Evolutionary conservation across 1,140 invertebrate species (phyloP).

Genomic region (Drosophila malerkotliana): DNA sequence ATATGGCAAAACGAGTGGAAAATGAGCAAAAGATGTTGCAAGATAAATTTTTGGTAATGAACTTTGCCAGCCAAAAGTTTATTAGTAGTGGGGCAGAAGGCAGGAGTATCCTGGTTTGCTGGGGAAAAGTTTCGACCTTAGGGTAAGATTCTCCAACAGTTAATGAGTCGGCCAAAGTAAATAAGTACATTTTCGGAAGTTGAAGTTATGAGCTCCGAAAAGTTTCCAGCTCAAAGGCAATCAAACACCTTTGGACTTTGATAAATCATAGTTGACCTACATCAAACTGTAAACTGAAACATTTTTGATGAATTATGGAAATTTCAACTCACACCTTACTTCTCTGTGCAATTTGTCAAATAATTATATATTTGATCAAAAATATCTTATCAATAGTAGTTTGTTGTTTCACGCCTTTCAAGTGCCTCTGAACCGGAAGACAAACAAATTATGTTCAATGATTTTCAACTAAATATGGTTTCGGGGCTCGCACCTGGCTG

Average conservation of each 20-base stretch:
- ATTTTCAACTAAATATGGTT: slow-evolving; percentile 58
- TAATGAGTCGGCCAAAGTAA: slow-evolving; percentile 56
- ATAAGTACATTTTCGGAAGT: slow-evolving; percentile 42
- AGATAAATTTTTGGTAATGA: slow-evolving; percentile 57
- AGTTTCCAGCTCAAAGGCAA: slow-evolving; percentile 38
- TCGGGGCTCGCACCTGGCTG: not conserved
- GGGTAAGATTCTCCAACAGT: slow-evolving; percentile 23
- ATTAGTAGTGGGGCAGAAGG: slow-evolving; percentile 26
- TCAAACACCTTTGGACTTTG: slow-evolving; percentile 55
- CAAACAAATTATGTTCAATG: slow-evolving; percentile 56
- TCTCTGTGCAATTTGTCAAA: slow-evolving; percentile 14
- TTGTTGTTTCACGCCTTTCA: not conserved
- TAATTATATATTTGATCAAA: slow-evolving; percentile 65
- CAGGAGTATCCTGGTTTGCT: no score
- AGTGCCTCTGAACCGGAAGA: not conserved
- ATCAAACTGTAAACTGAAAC: no score
- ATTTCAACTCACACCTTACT: slow-evolving; percentile 11
- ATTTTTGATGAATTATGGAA: not conserved
- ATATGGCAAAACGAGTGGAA: slow-evolving; percentile 76
- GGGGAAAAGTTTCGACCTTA: slow-evolving; percentile 48
- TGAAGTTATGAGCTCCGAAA: slow-evolving; percentile 26
- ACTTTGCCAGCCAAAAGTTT: slow-evolving; percentile 66
- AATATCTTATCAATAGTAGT: slow-evolving; percentile 1
- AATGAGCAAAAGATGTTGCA: slow-evolving; percentile 56
- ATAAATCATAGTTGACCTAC: slow-evolving; percentile 1